A percentile compares a stretch with the other conserved stretches of the same genome.
Evolutionary conservation across 2,113 vertebrate species (phyloP).

Genomic region (Anthoscopus minutus): DNA sequence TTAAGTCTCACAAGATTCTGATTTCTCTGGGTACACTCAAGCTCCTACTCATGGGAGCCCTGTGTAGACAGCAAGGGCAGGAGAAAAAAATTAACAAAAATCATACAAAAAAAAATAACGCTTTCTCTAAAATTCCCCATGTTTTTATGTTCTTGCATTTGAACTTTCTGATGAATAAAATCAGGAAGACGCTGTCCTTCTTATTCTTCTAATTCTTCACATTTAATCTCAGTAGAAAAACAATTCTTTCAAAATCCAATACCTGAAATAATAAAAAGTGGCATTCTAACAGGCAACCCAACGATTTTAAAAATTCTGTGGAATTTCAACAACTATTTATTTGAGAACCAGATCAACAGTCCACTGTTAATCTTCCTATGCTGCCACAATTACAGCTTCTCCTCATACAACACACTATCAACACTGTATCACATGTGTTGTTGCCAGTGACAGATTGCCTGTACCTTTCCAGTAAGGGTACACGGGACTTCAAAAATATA

Average conservation of each 20-base stretch:
- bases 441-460: neutral
- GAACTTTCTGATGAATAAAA: neutral
- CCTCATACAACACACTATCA: neutral
- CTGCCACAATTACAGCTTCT: neutral
- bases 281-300: neutral
- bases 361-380: neutral
- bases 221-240: neutral
- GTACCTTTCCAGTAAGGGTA: neutral
- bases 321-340: neutral
- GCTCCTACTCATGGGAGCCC: neutral
- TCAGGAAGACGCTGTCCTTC: neutral
- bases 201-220: neutral
- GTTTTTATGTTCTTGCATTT: neutral
- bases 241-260: neutral
- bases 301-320: neutral
- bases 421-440: neutral
- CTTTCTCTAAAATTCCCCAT: neutral
- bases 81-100: neutral
- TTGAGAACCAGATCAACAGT: neutral
- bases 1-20: neutral
- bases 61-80: neutral
- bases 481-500: neutral
- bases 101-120: neutral
- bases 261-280: neutral
- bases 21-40: neutral